Evolutionary conservation across 2,113 vertebrate species (phyloP).

Genomic region (Callaeas wilsoni): DNA sequence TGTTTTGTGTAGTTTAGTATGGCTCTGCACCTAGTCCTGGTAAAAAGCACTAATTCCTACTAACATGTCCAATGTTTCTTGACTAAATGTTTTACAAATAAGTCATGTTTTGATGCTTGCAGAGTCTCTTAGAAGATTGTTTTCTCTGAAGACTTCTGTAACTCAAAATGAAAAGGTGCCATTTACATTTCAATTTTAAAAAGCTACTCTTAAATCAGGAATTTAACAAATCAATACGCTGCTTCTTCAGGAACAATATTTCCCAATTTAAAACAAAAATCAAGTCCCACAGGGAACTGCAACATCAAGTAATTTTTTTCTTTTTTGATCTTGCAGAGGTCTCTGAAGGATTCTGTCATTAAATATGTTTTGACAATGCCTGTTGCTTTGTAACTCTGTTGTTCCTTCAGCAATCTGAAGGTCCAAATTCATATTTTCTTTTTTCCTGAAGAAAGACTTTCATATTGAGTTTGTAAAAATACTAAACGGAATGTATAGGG

Average conservation of each 20-base stretch:
- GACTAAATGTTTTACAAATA: not conserved
- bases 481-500: not conserved
- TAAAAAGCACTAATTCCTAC: not conserved
- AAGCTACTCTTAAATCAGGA: not conserved
- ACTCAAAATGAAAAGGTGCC: not conserved
- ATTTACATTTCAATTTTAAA: not conserved
- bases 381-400: not conserved
- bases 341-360: not conserved
- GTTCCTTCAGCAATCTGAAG: not conserved
- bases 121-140: not conserved
- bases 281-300: not conserved
- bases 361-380: not conserved
- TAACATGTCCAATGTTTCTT: not conserved
- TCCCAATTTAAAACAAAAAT: slow-evolving; percentile 14
- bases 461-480: not conserved
- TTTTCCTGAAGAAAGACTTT: not conserved
- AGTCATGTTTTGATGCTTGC: not conserved
- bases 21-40: not conserved
- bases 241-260: not conserved
- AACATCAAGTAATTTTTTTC: not conserved
- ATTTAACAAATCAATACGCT: slow-evolving; percentile 6
- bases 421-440: not conserved
- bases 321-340: not conserved
- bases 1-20: not conserved
- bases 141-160: not conserved